These are phyloP conservation scores for Myoxocephalus aenaeus DNA, from an alignment of 2,797 vertebrate species.

Conservation along the genomic window DNA sequence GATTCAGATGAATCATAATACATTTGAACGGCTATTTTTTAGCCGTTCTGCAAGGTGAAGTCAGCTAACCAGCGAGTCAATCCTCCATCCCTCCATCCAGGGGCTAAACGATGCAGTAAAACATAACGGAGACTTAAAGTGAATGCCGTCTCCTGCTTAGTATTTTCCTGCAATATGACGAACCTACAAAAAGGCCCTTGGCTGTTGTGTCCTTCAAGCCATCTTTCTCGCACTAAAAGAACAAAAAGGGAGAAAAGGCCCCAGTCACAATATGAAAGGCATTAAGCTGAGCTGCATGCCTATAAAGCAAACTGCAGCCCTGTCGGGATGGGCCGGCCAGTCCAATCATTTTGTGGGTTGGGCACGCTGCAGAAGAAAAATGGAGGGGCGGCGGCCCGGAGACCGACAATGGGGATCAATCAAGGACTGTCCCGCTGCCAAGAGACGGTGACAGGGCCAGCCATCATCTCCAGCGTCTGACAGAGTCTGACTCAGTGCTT, in stretches of 20 bases:
- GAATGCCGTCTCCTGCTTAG: constrained; percentile 16
- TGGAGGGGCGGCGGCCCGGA: constrained; percentile 2
- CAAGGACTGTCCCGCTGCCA: constrained; percentile 40
- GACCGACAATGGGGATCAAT: constrained; percentile 52
- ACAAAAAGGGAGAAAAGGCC: constrained; percentile 20
- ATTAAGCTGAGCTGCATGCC: constrained; percentile 48
- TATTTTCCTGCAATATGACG: not conserved
- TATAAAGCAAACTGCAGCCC: constrained; percentile 34
- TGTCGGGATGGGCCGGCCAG: constrained; percentile 1
- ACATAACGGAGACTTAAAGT: constrained; percentile 15
- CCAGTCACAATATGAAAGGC: constrained; percentile 57
- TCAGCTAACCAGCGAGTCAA: not conserved
- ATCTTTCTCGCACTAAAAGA: constrained; percentile 34
- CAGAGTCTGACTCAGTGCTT: constrained; percentile 24
- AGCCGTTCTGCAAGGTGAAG: constrained; percentile 4
- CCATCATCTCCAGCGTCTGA: constrained; percentile 36
- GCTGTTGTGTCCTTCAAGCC: constrained; percentile 50
- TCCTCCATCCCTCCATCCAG: not conserved
- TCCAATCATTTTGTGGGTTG: constrained; percentile 39
- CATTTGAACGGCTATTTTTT: not conserved
- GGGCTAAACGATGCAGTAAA: constrained; percentile 31
- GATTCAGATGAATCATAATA: not conserved
- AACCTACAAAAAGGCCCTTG: constrained; percentile 32
- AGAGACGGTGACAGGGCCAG: constrained; percentile 25
- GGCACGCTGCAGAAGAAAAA: constrained; percentile 35